These are phyloP conservation scores for Alca torda DNA, from an alignment of 2,797 vertebrate species.

Conservation along the genomic window DNA sequence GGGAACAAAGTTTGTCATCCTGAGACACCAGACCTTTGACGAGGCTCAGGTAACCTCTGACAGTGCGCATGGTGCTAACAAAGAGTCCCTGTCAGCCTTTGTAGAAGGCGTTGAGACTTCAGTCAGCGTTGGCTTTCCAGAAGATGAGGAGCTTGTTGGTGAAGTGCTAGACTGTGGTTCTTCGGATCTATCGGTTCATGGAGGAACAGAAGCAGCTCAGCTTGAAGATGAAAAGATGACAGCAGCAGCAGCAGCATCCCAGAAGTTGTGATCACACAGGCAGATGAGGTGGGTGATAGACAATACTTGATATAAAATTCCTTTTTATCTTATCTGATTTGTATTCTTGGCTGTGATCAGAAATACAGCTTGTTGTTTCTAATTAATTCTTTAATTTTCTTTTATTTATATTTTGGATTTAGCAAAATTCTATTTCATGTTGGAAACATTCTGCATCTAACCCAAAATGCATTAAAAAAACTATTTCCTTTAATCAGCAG, in stretches of 20 bases:
- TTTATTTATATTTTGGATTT: conserved; percentile 58
- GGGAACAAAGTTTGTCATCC: conserved; percentile 44
- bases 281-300: conserved; percentile 84
- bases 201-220: not conserved
- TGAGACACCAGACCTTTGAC: not conserved
- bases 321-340: conserved; percentile 84
- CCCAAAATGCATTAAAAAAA: conserved; percentile 17
- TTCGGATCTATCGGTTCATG: conserved; percentile 53
- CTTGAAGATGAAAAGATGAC: conserved; percentile 74
- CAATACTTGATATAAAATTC: conserved; percentile 85
- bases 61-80: not conserved
- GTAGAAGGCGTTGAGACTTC: conserved; percentile 13
- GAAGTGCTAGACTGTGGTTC: conserved; percentile 70
- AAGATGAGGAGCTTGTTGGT: conserved; percentile 36
- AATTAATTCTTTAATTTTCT: conserved; percentile 74
- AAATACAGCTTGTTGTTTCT: conserved; percentile 69
- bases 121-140: not conserved
- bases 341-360: conserved; percentile 82
- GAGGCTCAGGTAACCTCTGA: conserved; percentile 22
- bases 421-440: conserved; percentile 24
- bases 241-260: conserved; percentile 36
- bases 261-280: conserved; percentile 80
- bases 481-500: conserved; percentile 37
- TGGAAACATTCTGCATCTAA: not conserved
- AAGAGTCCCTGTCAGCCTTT: conserved; percentile 30